Evolutionary conservation across 2,888 invertebrate species (phyloP), one percentile per base, ranked within the genome.

Genomic region (Microctonus hyperodae): DNA sequence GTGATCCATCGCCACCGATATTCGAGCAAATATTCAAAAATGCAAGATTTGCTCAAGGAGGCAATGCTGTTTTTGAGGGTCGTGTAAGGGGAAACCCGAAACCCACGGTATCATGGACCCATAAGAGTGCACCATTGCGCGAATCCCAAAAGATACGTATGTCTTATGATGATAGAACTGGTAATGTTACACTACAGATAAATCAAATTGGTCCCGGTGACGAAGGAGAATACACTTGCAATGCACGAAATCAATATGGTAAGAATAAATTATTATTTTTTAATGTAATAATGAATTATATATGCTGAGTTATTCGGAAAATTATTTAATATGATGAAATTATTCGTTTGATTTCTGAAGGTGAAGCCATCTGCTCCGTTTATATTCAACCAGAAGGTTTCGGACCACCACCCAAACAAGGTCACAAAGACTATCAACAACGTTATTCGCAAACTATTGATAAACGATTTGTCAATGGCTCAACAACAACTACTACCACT

Each of bases 11-110:
- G 73, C 96, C 97, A 68, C 97, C 97, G 72, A 93, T 97, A 75
- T 96, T 97, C 86, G 96, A 97, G 86, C 95, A 96, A 85, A 95
- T 97, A 82, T 96, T 96, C 85, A 93, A 93, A 85, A 96, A 96
- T 86, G 95, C 96, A 74, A 90, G 96, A 82, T 96, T 96, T 85
- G 96, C 96, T 70, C 96, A 96, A 87, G 97, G 97, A 74, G 96
- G 95, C 61, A 93, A 95, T 83, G 96, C 96, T 63, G 88, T 93
- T 76, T 97, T 97, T 83, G 96, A 97, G 85, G 96, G 97, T 56
- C 91, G 92, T 77, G 91, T 97, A 40, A 89, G 92, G 77, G 97
- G 96, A 70, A 94, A 92, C 84, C 97, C 97, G 37, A 93, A 93
- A 82, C 97, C 97, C 69, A 90, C 91, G 75, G 95, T 99, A 72